phyloP scores from a whole-genome alignment of 2,797 vertebrate genomes.

The Notamacropus eugenii region DNA sequence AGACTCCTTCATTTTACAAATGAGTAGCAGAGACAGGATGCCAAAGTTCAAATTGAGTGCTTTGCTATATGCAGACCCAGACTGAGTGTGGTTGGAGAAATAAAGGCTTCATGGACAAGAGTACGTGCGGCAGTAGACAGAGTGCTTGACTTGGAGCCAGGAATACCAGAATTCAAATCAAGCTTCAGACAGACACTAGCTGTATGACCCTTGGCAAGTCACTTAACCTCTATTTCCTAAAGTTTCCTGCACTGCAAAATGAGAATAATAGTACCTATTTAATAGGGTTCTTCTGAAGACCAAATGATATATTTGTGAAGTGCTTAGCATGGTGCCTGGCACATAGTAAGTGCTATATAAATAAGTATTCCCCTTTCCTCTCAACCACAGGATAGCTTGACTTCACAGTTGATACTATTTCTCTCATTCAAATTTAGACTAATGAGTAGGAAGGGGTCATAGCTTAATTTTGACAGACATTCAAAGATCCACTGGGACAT shows the following conservation, averaged over 20 bases:
- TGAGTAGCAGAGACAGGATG: not conserved
- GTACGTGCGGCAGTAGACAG: not conserved
- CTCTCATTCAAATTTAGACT: not conserved
- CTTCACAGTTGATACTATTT: not conserved
- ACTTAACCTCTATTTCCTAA: not conserved
- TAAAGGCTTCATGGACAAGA: not conserved
- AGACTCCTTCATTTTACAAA: not conserved
- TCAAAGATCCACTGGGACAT: not conserved
- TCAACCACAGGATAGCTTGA: not conserved
- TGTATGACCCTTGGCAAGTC: not conserved
- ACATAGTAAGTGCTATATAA: not conserved
- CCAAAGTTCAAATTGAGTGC: not conserved
- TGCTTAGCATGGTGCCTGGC: no score
- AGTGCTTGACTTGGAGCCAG: not conserved
- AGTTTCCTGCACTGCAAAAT: not conserved
- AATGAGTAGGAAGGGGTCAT: not conserved
- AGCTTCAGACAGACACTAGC: not conserved
- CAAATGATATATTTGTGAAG: not conserved
- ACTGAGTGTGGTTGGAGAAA: not conserved
- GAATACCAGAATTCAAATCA: not conserved
- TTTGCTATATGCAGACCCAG: not conserved
- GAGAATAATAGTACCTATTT: not conserved
- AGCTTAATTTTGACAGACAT: not conserved
- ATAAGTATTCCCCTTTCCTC: not conserved
- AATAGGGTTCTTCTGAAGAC: not conserved